Conservation (phyloP, 2,888 invertebrate species). For the Phymatocera aterrima region DNA sequence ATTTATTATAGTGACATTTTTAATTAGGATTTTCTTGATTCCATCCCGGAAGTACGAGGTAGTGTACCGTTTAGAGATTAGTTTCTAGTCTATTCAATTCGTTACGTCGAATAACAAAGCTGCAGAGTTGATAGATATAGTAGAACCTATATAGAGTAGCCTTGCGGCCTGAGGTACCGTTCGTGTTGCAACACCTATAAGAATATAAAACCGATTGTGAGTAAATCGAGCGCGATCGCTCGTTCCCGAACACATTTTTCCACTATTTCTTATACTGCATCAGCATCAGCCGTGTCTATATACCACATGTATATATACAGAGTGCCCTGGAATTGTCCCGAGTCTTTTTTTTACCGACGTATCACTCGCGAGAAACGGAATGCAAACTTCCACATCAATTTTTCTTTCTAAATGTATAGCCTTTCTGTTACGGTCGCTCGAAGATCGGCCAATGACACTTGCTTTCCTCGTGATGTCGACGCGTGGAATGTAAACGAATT, state of each 20-base stretch:
- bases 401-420: no score
- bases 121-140: no score
- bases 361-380: neutral
- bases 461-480: no score
- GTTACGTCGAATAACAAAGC: constrained; percentile 39
- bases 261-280: neutral
- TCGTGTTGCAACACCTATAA: constrained; percentile 38
- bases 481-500: no score
- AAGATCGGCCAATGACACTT: no score
- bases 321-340: no score
- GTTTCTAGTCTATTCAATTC: constrained; percentile 37
- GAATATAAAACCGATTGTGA: constrained; percentile 14
- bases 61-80: constrained; percentile 35
- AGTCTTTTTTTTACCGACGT: neutral
- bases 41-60: neutral
- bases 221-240: constrained; percentile 18
- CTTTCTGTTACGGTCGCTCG: no score
- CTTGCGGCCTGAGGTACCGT: constrained; percentile 12
- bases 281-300: neutral
- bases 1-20: constrained; percentile 30
- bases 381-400: no score
- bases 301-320: neutral
- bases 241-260: constrained; percentile 14
- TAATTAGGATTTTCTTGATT: constrained; percentile 26
- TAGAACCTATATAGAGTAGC: constrained; percentile 24